phyloP scores from a whole-genome alignment of 2,797 vertebrate genomes.

The Syndactyla subalaris region DNA sequence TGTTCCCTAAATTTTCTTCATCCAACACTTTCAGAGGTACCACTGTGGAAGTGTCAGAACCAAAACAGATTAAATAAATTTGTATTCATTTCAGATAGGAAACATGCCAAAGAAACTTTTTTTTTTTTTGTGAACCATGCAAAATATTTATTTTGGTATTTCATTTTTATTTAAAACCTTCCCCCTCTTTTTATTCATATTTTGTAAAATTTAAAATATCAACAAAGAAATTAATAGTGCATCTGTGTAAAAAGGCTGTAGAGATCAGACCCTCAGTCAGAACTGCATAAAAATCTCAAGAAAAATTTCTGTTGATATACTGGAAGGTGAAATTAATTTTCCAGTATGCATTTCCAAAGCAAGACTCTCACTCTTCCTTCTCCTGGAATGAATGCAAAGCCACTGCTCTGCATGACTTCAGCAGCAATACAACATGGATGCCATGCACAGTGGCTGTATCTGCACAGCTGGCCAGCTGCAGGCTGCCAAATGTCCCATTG shows the following conservation, averaged over 20 bases:
- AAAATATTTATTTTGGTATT: neutral
- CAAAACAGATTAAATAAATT: neutral
- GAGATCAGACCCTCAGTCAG: neutral
- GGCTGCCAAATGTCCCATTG: accelerated
- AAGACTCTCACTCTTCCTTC: neutral
- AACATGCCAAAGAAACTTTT: neutral
- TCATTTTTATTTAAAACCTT: neutral
- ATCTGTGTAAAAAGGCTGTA: neutral
- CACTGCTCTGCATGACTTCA: neutral
- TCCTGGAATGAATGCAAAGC: neutral
- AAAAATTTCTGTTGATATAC: neutral
- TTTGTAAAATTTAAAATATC: neutral
- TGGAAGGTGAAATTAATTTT: neutral
- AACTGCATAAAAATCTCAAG: neutral
- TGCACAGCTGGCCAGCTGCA: too few relatives aligned
- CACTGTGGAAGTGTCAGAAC: neutral
- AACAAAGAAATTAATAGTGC: neutral
- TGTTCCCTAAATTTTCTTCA: neutral
- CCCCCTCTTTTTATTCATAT: neutral
- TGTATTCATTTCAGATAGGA: neutral
- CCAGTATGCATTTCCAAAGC: neutral
- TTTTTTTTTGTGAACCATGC: neutral
- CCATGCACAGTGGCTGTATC: accelerated
- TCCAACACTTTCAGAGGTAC: neutral
- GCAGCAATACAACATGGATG: neutral